These are phyloP conservation scores for Sphinx pinastri DNA, from an alignment of 2,888 invertebrate genomes.

Conservation along the genomic window DNA sequence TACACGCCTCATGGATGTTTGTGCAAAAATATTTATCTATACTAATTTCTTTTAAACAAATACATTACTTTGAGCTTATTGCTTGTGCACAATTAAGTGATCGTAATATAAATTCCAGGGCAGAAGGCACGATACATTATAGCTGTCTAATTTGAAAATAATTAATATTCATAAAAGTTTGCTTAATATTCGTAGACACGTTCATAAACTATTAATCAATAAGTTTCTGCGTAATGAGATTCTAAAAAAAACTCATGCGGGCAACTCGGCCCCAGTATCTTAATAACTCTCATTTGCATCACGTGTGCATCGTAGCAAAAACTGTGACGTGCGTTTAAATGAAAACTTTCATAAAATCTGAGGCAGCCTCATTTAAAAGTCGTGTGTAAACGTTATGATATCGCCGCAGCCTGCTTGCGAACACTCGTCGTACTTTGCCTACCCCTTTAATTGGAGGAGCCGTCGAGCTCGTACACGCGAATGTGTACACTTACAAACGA, in stretches of 20 bases:
- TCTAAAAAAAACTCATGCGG: not conserved
- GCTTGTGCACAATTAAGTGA: not conserved
- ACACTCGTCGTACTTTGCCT: slow-evolving; percentile 74
- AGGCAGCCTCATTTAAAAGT: slow-evolving; percentile 69
- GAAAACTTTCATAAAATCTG: slow-evolving; percentile 60
- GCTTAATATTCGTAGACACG: not conserved
- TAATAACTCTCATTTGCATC: slow-evolving; percentile 27
- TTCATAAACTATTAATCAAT: not conserved
- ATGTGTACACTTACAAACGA: slow-evolving; percentile 52
- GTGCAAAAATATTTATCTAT: not conserved
- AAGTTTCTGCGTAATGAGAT: not conserved
- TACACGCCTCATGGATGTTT: not conserved
- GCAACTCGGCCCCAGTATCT: slow-evolving; percentile 11
- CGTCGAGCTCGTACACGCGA: slow-evolving; percentile 68
- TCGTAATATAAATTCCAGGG: not conserved
- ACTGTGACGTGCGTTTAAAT: slow-evolving; percentile 48
- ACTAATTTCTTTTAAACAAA: not conserved
- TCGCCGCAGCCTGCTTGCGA: slow-evolving; percentile 72
- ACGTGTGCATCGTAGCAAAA: slow-evolving; percentile 33
- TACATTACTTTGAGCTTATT: not conserved
- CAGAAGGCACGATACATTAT: not conserved
- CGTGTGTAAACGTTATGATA: slow-evolving; percentile 75
- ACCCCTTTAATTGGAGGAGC: slow-evolving; percentile 77
- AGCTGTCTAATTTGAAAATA: not conserved
- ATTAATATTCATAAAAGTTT: not conserved